Evolutionary conservation across 2,797 vertebrate genomes (phyloP), one percentile per base, ranked within the genome.

Genomic region (Lithobates pipiens): DNA sequence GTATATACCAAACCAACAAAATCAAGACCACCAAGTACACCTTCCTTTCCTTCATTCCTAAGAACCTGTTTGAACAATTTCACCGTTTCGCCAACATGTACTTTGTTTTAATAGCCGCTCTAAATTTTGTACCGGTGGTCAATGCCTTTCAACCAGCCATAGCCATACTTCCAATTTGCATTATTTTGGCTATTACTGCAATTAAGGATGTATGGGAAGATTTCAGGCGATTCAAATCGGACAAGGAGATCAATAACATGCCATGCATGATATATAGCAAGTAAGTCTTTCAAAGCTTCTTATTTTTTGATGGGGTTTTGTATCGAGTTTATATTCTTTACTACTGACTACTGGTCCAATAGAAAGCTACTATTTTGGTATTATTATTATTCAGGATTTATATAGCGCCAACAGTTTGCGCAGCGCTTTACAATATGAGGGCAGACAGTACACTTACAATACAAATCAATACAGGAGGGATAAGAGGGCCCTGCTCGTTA

Each of bases 121-220:
- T 98, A 88, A 98, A 98, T 91, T 99, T 99, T 81, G 91, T 98
- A 61, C 96, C 98, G 0, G 91, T 95, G 39, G 92, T 99, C 89
- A 98, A 96, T 1, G 97, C 96, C 15, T 99, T 99, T 90, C 92
- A 98, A 84, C 97, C 97, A 0, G 95, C 93, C 73, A 93, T 98
- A 32, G 96, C 95, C 73, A 11, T 96, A 76, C 96, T 99, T 84
- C 97, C 98, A 0, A 92, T 98, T 76, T 95, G 95, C 88, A 76
- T 94, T 84, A 98, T 99, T 67, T 89, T 99, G 91, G 88, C 90
- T 0, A 90, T 98, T 70, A 98, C 97, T 0, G 97, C 97, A 70
- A 80, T 98, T 74, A 99, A 99, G 89, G 97, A 98, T 5, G 95
- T 94, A 75, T 98, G 97, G 96, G 97, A 98, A 88, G 97, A 99